Evolutionary conservation across 1,140 invertebrate species (phyloP).

Genomic region (Oryzaephilus surinamensis): DNA sequence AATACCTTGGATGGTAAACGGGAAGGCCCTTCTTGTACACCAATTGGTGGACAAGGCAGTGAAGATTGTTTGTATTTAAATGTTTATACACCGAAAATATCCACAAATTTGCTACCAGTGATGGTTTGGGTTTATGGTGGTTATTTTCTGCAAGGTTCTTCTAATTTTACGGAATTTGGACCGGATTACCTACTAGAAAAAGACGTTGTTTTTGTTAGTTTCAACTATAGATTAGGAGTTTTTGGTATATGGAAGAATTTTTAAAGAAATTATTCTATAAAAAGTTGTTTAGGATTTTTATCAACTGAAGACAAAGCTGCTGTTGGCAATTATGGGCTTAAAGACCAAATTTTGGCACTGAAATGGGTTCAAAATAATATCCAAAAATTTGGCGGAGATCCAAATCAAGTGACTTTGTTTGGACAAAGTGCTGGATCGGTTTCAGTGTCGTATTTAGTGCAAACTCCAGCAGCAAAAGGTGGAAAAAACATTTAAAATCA

Average conservation of each 20-base stretch:
- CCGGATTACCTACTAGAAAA: conserved; percentile 54
- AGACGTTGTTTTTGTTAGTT: conserved; percentile 54
- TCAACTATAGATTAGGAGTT: conserved; percentile 59
- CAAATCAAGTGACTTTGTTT: conserved; percentile 50
- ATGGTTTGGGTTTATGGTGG: conserved; percentile 73
- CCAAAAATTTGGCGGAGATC: conserved; percentile 58
- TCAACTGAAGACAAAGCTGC: conserved; percentile 40
- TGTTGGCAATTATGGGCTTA: conserved; percentile 56
- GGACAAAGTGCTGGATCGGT: conserved; percentile 59
- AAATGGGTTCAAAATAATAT: conserved; percentile 63
- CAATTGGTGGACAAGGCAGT: too few species aligned
- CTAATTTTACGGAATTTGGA: conserved; percentile 48
- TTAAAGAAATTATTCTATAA: too few species aligned
- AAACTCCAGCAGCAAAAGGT: conserved; percentile 52
- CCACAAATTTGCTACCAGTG: too few species aligned
- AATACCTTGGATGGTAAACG: too few species aligned
- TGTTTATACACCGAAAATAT: too few species aligned
- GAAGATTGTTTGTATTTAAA: too few species aligned
- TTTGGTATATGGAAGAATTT: too few species aligned
- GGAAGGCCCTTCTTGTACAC: too few species aligned
- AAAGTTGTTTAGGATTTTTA: conserved; percentile 43
- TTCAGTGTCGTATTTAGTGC: conserved; percentile 50
- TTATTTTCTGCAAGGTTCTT: conserved; percentile 50
- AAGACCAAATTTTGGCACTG: too few species aligned
- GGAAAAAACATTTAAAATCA: neutral